Percentiles rank a stretch among this genome's conserved stretches.
phyloP scores from a whole-genome alignment of 35 echinoderm and acorn worm species.

The Ophiothrix spiculata region DNA sequence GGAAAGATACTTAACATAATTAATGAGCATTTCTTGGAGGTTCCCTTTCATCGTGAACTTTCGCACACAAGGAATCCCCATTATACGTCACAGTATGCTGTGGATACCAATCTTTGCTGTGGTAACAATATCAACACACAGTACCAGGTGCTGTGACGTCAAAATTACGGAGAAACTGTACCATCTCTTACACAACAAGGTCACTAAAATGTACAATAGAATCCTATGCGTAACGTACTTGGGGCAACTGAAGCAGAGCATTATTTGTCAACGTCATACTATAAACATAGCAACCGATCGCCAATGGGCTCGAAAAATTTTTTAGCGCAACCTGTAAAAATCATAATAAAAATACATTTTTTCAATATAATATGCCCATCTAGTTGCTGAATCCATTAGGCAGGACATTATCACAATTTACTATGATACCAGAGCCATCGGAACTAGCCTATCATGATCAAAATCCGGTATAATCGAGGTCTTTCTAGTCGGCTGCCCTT shows the following conservation, averaged over 20 bases:
- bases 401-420: neutral
- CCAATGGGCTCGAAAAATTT: too few species aligned
- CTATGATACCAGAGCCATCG: neutral
- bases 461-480: neutral
- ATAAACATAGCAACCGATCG: conserved; percentile 2
- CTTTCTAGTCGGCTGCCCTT: neutral
- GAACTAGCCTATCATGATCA: neutral
- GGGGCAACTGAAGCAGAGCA: neutral
- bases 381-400: neutral
- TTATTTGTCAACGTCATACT: neutral
- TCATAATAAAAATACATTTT: neutral
- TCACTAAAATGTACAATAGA: neutral
- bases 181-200: neutral
- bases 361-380: neutral
- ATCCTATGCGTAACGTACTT: neutral
- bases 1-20: neutral
- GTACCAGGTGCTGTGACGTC: neutral
- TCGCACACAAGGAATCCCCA: neutral
- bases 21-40: neutral
- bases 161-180: neutral
- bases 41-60: too few species aligned
- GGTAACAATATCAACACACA: neutral
- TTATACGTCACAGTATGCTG: neutral
- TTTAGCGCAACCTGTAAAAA: too few species aligned
- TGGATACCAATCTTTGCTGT: neutral